phyloP scores from a whole-genome alignment of 2,888 invertebrate species.

The Hydroisotoma schaefferi region DNA sequence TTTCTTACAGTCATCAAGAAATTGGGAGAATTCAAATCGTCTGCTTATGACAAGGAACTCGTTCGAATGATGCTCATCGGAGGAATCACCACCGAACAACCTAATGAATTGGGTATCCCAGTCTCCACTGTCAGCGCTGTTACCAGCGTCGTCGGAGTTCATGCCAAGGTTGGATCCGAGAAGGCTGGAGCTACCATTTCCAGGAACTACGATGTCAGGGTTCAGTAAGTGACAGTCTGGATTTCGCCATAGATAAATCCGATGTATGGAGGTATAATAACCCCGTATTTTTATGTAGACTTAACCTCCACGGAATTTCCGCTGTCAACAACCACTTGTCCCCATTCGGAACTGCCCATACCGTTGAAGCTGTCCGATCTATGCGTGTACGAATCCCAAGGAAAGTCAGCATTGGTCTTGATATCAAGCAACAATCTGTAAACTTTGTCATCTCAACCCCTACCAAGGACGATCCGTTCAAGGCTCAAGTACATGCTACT shows the following conservation, averaged over 20 bases:
- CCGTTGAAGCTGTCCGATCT: constrained; percentile 41
- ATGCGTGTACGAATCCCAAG: constrained; percentile 43
- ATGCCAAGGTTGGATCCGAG: constrained; percentile 42
- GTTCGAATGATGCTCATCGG: constrained; percentile 44
- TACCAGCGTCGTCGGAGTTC: constrained; percentile 30
- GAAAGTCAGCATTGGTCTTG: constrained; percentile 40
- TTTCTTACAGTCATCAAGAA: constrained; percentile 36
- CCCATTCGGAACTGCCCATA: constrained; percentile 41
- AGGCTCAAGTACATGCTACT: constrained; percentile 43
- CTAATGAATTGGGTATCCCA: constrained; percentile 46
- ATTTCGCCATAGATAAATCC: background rate
- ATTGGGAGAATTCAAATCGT: constrained; percentile 36
- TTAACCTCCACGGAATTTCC: constrained; percentile 38
- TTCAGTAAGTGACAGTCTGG: too few relatives aligned
- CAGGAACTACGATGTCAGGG: constrained; percentile 35
- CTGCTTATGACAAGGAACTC: constrained; percentile 44
- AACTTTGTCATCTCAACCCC: constrained; percentile 40
- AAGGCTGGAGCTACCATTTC: constrained; percentile 41
- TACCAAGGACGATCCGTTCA: constrained; percentile 42
- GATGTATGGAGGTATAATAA: background rate
- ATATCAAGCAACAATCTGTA: constrained; percentile 40
- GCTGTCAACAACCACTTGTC: constrained; percentile 43
- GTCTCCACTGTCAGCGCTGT: constrained; percentile 42
- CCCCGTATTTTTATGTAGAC: constrained; percentile 12
- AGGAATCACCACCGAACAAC: constrained; percentile 42